These are phyloP conservation scores for Mesocricetus auratus DNA, from an alignment of 2,113 vertebrate genomes.

Conservation along the genomic window DNA sequence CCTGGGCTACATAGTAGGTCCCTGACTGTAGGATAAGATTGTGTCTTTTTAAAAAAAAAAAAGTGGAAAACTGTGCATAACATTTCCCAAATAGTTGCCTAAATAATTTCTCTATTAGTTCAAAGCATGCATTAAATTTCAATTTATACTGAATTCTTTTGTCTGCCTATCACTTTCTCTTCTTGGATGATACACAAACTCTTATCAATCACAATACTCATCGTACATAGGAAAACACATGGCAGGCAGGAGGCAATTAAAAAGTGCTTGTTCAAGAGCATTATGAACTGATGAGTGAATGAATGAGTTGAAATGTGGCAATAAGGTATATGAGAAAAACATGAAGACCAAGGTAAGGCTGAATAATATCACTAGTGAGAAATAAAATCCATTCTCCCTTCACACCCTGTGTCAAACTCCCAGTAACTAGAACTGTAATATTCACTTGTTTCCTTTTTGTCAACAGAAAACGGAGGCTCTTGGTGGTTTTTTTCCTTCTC, in stretches of 20 bases:
- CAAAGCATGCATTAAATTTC: slow-evolving; percentile 36
- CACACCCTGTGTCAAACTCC: background rate
- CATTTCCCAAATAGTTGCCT: slow-evolving; percentile 38
- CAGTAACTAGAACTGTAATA: background rate
- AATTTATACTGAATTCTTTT: background rate
- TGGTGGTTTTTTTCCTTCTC: background rate
- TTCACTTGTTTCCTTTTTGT: background rate
- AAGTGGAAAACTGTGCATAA: background rate
- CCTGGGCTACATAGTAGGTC: background rate
- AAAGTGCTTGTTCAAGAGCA: background rate
- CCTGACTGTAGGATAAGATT: background rate
- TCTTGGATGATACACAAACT: background rate
- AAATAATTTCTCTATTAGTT: slow-evolving; percentile 55
- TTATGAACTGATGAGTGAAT: background rate
- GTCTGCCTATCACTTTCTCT: background rate
- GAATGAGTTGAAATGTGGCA: background rate
- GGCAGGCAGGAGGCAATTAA: background rate
- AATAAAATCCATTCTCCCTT: background rate
- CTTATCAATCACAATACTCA: background rate
- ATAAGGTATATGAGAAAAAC: background rate
- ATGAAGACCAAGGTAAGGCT: background rate
- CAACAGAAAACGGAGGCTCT: slow-evolving; percentile 19
- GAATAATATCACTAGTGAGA: background rate
- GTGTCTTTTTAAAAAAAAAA: background rate
- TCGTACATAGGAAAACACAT: background rate